These are phyloP conservation scores for Gasterosteus nipponicus DNA, from an alignment of 2,113 vertebrate genomes.

Conservation along the genomic window DNA sequence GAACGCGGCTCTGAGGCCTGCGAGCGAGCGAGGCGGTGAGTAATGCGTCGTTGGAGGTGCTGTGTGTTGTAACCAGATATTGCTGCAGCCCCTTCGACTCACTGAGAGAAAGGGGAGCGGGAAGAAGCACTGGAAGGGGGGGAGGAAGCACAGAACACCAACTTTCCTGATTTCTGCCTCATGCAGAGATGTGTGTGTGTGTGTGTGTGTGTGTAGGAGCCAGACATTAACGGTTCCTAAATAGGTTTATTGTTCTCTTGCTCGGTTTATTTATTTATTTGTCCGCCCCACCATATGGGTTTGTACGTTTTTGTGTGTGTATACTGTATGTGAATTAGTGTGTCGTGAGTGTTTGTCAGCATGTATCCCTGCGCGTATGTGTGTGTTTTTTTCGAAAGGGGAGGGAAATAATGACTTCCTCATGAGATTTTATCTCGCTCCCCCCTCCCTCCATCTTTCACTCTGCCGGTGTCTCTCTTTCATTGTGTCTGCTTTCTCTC, in stretches of 20 bases:
- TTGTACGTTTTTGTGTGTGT: slow-evolving; percentile 8
- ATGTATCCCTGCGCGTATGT: not conserved
- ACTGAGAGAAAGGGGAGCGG: slow-evolving; percentile 13
- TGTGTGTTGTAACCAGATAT: slow-evolving; percentile 78
- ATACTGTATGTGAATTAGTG: not conserved
- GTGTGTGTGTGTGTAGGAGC: slow-evolving; percentile 33
- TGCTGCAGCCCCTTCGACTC: slow-evolving; percentile 79
- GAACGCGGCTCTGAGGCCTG: slow-evolving; percentile 30
- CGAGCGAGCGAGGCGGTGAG: slow-evolving; percentile 80
- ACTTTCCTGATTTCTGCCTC: slow-evolving; percentile 60
- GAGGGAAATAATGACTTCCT: slow-evolving; percentile 63
- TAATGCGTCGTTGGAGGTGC: slow-evolving; percentile 82
- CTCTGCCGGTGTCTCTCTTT: slow-evolving; percentile 17
- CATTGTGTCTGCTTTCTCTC: slow-evolving; percentile 38
- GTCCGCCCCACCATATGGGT: slow-evolving; percentile 17
- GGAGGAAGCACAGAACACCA: slow-evolving; percentile 42
- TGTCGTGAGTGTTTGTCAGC: not conserved
- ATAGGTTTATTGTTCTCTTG: slow-evolving; percentile 69
- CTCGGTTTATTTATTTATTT: slow-evolving; percentile 58
- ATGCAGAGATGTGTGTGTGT: slow-evolving; percentile 51
- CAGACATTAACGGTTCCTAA: slow-evolving; percentile 56
- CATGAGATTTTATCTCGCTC: slow-evolving; percentile 42
- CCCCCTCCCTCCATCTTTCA: slow-evolving; percentile 22
- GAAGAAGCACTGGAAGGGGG: slow-evolving; percentile 27
- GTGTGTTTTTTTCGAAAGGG: slow-evolving; percentile 19